Percentiles rank a stretch among this genome's conserved stretches.
These are phyloP conservation scores for Drosophila subobscura DNA, from an alignment of 1,140 invertebrate species.

Conservation along the genomic window DNA sequence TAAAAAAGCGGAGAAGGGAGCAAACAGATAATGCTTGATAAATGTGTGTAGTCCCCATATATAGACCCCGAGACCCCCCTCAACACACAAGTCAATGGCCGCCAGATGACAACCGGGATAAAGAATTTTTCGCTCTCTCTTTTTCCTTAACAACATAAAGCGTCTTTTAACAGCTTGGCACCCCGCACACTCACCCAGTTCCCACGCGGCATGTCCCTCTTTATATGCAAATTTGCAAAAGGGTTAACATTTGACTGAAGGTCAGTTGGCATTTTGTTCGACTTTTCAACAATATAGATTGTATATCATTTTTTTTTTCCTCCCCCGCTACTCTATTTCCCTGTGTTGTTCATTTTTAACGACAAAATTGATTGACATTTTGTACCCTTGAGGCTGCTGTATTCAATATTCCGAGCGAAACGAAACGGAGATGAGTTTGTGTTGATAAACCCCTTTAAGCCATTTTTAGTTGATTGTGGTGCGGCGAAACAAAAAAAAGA, in stretches of 20 bases:
- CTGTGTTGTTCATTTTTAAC: slow-evolving; percentile 60
- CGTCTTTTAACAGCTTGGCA: slow-evolving; percentile 67
- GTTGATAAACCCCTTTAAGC: slow-evolving; percentile 67
- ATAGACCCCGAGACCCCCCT: slow-evolving; percentile 22
- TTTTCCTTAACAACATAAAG: slow-evolving; percentile 63
- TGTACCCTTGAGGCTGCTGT: slow-evolving; percentile 70
- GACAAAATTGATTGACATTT: slow-evolving; percentile 80
- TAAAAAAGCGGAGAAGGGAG: slow-evolving; percentile 30
- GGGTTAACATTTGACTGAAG: slow-evolving; percentile 78
- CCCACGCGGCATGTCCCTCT: slow-evolving; percentile 42
- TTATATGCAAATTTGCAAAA: slow-evolving; percentile 78
- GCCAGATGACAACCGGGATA: slow-evolving; percentile 50
- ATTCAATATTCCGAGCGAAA: slow-evolving; percentile 66
- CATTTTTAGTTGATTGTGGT: slow-evolving; percentile 72
- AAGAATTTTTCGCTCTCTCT: slow-evolving; percentile 47
- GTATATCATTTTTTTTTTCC: slow-evolving; percentile 63
- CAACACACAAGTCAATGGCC: slow-evolving; percentile 39
- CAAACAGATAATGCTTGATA: slow-evolving; percentile 77
- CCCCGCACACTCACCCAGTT: neutral
- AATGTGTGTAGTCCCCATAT: slow-evolving; percentile 62
- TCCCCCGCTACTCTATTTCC: neutral
- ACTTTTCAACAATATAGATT: slow-evolving; percentile 63
- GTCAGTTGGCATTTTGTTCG: slow-evolving; percentile 74
- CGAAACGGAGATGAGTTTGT: slow-evolving; percentile 59
- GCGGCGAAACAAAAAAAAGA: slow-evolving; percentile 11